These are phyloP conservation scores for Bombylius major DNA, from an alignment of 2,888 invertebrate species.

Conservation along the genomic window DNA sequence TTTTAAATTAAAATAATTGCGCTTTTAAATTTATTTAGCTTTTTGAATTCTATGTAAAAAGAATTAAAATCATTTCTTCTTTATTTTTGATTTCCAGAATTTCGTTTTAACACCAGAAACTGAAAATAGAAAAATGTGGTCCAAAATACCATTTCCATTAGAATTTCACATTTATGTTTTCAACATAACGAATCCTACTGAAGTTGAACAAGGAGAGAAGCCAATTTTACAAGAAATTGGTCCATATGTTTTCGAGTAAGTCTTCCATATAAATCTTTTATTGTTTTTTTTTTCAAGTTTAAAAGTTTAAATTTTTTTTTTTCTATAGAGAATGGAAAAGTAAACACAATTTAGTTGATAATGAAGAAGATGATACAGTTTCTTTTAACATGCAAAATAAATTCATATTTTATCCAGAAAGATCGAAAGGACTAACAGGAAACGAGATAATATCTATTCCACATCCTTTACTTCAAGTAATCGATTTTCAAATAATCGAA, in stretches of 20 bases:
- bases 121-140: conserved; percentile 65
- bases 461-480: conserved; percentile 56
- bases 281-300: not conserved
- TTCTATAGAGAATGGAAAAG: conserved; percentile 63
- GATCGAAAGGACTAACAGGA: conserved; percentile 55
- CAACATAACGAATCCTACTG: conserved; percentile 68
- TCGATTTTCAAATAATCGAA: too few relatives aligned
- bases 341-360: conserved; percentile 60
- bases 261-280: not conserved
- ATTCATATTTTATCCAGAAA: conserved; percentile 52
- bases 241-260: conserved; percentile 69
- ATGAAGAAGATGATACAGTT: conserved; percentile 59
- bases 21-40: too few relatives aligned
- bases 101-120: conserved; percentile 59
- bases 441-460: conserved; percentile 57
- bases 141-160: conserved; percentile 60
- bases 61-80: not conserved
- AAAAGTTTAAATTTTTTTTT: not conserved
- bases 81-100: conserved; percentile 42
- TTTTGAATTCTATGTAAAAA: too few relatives aligned
- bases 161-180: conserved; percentile 68
- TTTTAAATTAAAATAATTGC: too few relatives aligned
- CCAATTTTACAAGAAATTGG: conserved; percentile 68
- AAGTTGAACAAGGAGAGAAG: conserved; percentile 53
- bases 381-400: conserved; percentile 54